Percentiles rank a stretch among this genome's conserved stretches.
phyloP scores from a whole-genome alignment of 2,797 vertebrate genomes.

The Arvicola amphibius region DNA sequence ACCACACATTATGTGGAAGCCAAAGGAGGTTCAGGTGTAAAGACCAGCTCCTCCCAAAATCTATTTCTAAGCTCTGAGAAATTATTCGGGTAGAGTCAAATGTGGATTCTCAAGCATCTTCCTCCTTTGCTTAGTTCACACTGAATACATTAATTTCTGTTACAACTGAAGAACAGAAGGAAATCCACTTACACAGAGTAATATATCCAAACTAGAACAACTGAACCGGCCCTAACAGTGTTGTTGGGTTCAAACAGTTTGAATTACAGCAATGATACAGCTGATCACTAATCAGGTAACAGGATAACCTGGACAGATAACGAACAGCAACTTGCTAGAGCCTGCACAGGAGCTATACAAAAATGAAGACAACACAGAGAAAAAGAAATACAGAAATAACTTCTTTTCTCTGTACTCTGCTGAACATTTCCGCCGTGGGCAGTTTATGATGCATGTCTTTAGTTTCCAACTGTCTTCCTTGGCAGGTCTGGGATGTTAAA shows the following conservation, averaged over 20 bases:
- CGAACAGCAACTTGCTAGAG: slow-evolving; percentile 38
- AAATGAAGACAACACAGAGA: slow-evolving; percentile 48
- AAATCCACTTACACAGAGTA: neutral
- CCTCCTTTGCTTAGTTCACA: slow-evolving; percentile 35
- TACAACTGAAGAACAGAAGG: slow-evolving; percentile 54
- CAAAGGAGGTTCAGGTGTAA: slow-evolving; percentile 42
- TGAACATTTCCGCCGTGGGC: slow-evolving; percentile 1
- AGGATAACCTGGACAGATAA: slow-evolving; percentile 69
- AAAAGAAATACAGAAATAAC: slow-evolving; percentile 26
- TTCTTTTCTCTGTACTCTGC: neutral
- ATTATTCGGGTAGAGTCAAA: neutral
- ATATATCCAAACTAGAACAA: slow-evolving; percentile 30
- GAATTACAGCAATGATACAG: slow-evolving; percentile 76
- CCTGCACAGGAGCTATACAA: slow-evolving; percentile 40
- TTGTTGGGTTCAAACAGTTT: slow-evolving; percentile 48
- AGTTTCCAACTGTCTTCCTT: slow-evolving; percentile 51
- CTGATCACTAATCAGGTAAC: slow-evolving; percentile 65
- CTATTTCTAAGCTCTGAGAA: neutral
- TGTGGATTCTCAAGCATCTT: neutral
- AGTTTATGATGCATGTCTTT: slow-evolving; percentile 35
- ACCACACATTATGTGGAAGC: neutral
- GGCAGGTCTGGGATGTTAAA: slow-evolving; percentile 37
- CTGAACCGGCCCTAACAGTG: slow-evolving; percentile 59
- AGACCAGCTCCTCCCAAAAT: neutral
- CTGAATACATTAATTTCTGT: slow-evolving; percentile 48